Base-by-base conservation (phyloP, 2,888 invertebrate genomes). In the Diogma glabrata region DNA sequence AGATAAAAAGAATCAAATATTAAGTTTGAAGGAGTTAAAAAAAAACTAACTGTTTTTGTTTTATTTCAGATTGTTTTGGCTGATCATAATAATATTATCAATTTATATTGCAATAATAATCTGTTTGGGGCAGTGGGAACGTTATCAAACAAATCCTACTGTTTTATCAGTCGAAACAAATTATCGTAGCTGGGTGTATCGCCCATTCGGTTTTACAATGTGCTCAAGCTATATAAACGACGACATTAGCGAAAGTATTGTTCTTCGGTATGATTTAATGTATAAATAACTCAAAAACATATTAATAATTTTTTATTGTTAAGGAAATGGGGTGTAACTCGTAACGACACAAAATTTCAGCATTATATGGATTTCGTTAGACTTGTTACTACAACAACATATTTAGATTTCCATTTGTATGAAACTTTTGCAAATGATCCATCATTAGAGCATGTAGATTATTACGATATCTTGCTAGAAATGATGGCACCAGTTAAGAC, bases 161-260 rank as follows among this genome's bases (percentile, higher is more conserved):
- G 72, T 75, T 3, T 72, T 74, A 55, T 72, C 74, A 7, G 68
- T 74, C 63, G 73, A 75, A 60, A 62, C 72, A 51, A 67, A 75
- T 50, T 63, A 70, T 53, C 71, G 69, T 43, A 66, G 71, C 16
- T 72, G 70, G 61, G 69, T 69, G 38, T 72, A 76, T 8, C 65
- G 72, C 0, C 72, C 73, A 55, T 70, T 75, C 2, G 64, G 72
- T 0, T 59, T 73, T 1, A 74, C 76, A 1, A 60, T 77, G 49
- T 78, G 78, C 54, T 72, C 75, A 0, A 52, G 60, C 4, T 61
- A 60, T 16, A 65, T 67, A 56, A 55, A 70, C 22, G 58, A 68
- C 16, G 55, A 64, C 2, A 52, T 58, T 3, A 59, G 62, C 19
- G 56, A 69, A 5, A 55, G 63, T 9, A 50, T 63, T n/a, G 67